Evolutionary conservation across 2,113 vertebrate genomes (phyloP), one percentile per base, ranked within the genome.

Genomic region (Onychostoma macrolepis): DNA sequence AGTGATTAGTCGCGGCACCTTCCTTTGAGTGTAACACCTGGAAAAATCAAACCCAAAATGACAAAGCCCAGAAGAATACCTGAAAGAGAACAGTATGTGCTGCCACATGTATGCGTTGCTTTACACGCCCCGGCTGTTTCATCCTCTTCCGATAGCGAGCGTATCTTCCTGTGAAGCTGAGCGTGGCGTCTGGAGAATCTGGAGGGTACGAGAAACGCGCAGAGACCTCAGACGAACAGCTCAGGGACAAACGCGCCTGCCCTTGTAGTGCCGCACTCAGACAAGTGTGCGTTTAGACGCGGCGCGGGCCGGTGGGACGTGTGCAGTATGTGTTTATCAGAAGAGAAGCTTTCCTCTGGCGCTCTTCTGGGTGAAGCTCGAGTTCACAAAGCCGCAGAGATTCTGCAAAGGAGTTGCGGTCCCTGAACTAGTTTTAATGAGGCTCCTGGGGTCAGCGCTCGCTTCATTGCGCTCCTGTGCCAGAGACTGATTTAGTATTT

Each of bases 11-110:
- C 86, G 84, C 56, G 87, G 89, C 89, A 90, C 93, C 94, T 94
- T 89, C 91, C 93, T 96, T 95, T 95, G 93, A 93, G 92, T 92
- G 92, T 93, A 92, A 90, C 92, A 87, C 89, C 88, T 83, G 84
- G 79, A 89, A 86, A 90, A 93, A 93, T 93, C 93, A 92, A 95
- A 95, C 90, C 91, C 90, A 88, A 93, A 93, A 92, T 91, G 91
- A 92, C 93, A 95, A 94, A 92, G 94, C 94, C 94, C 94, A 91
- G 92, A 95, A 94, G 94, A 95, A 91, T 93, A 95, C 93, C 94
- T 93, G 94, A 95, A 95, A 94, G 90, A 88, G 63, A 92, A 93
- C 92, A 93, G 90, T 93, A 92, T 92, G 91, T 94, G 93, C 92
- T 87, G 90, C 92, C 92, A 88, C 92, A 94, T 94, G 93, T 94